Conservation (phyloP, 1,140 invertebrate species). For the Eueides isabella region DNA sequence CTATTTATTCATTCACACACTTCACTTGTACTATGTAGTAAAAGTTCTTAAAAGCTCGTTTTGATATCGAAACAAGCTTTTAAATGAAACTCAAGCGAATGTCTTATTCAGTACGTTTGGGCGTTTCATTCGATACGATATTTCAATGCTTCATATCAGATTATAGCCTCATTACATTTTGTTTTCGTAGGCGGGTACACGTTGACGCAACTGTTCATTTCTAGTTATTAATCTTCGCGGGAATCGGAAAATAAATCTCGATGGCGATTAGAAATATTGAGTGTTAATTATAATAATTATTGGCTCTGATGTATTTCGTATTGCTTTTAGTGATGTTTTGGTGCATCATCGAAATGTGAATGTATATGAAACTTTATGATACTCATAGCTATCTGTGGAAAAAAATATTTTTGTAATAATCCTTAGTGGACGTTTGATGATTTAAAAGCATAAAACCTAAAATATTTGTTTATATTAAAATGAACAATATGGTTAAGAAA, state of each 20-base stretch:
- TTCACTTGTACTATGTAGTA: too few species aligned
- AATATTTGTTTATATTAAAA: too few species aligned
- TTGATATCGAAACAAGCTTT: background rate
- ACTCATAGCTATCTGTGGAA: background rate
- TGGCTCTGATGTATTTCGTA: slow-evolving; percentile 9
- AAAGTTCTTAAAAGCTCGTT: too few species aligned
- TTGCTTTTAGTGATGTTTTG: slow-evolving; percentile 11
- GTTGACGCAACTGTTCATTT: slow-evolving; percentile 47
- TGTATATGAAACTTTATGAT: background rate
- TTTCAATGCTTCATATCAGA: slow-evolving; percentile 59
- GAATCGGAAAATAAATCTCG: slow-evolving; percentile 41
- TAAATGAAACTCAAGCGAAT: slow-evolving; percentile 16
- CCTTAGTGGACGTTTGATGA: too few species aligned
- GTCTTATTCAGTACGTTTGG: slow-evolving; percentile 42
- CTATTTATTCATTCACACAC: background rate
- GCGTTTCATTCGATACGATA: slow-evolving; percentile 56
- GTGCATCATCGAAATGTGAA: background rate
- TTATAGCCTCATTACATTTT: slow-evolving; percentile 58
- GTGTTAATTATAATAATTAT: slow-evolving; percentile 46
- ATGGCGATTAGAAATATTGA: slow-evolving; percentile 38
- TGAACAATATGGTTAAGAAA: too few species aligned
- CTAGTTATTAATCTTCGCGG: slow-evolving; percentile 39
- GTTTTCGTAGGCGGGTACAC: slow-evolving; percentile 57
- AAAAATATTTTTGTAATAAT: background rate
- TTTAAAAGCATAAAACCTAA: too few species aligned